These are phyloP conservation scores for Pangasius macronema DNA, from an alignment of 2,797 vertebrate genomes.

Conservation along the genomic window DNA sequence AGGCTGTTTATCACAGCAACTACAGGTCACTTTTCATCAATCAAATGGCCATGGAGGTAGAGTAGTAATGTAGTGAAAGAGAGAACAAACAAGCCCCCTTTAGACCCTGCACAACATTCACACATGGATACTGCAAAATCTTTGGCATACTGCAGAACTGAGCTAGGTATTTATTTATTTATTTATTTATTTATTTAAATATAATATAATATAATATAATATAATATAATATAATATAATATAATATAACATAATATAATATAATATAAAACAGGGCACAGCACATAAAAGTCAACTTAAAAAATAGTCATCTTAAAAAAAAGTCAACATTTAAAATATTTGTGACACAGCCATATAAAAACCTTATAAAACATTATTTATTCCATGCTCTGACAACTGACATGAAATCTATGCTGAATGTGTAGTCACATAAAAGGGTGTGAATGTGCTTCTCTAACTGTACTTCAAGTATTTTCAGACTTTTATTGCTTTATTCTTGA, in stretches of 20 bases:
- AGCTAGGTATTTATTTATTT: background rate
- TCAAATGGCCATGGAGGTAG: conserved; percentile 44
- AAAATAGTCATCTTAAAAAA: too few species aligned
- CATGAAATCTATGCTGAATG: background rate
- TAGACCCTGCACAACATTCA: conserved; percentile 5
- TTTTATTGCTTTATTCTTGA: background rate
- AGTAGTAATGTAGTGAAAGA: conserved; percentile 15
- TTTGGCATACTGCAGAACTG: background rate
- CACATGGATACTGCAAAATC: background rate
- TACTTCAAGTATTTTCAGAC: background rate
- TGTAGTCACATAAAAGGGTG: background rate
- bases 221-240: too few species aligned
- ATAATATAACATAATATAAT: too few species aligned
- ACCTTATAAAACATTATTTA: too few species aligned
- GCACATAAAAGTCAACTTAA: background rate
- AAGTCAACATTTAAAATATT: background rate
- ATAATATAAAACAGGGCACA: background rate
- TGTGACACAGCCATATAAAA: too few species aligned
- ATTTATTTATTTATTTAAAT: too few species aligned
- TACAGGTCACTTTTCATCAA: conserved; percentile 42
- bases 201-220: too few species aligned
- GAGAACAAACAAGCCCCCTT: conserved; percentile 19
- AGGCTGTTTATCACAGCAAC: conserved; percentile 53
- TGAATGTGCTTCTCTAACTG: background rate
- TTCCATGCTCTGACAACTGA: too few species aligned